Percentiles rank a stretch among this genome's conserved stretches.
These are phyloP conservation scores for Habrosyne pyritoides DNA, from an alignment of 2,888 invertebrate genomes.

Conservation along the genomic window DNA sequence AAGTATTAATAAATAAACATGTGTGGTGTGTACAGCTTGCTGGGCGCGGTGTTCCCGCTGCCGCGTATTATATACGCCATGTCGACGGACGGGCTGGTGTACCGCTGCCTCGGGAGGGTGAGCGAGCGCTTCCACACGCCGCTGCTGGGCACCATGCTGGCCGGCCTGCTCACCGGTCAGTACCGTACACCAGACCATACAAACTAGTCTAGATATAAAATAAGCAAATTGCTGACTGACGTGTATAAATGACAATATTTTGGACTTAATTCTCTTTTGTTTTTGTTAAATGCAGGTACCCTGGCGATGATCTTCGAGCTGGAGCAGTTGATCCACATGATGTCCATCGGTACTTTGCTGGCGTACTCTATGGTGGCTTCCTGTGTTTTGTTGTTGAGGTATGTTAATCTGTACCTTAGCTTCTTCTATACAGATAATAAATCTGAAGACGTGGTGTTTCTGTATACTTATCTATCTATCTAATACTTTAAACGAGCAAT, in stretches of 20 bases:
- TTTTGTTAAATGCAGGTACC: too few relatives aligned
- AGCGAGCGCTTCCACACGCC: conserved; percentile 91
- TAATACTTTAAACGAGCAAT: too few relatives aligned
- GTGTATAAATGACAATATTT: too few relatives aligned
- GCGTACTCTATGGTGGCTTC: conserved; percentile 96
- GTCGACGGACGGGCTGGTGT: conserved; percentile 93
- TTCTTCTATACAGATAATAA: too few relatives aligned
- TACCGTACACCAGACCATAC: background rate
- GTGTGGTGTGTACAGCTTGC: conserved; percentile 79
- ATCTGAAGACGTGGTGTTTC: too few relatives aligned
- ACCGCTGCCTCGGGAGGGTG: conserved; percentile 89
- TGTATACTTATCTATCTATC: too few relatives aligned
- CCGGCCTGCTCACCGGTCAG: conserved; percentile 89
- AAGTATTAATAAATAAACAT: too few relatives aligned
- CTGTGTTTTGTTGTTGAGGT: conserved; percentile 92
- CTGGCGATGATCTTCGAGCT: conserved; percentile 93
- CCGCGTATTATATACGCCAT: conserved; percentile 95
- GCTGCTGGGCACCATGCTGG: conserved; percentile 88
- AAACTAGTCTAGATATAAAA: too few relatives aligned
- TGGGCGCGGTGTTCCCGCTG: conserved; percentile 93
- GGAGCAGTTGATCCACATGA: conserved; percentile 92
- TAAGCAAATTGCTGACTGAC: too few relatives aligned
- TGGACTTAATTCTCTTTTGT: too few relatives aligned
- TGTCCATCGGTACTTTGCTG: conserved; percentile 94
- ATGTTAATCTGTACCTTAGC: conserved; percentile 23